Conservation (phyloP, 2,888 invertebrate species). For the Julus scanicus region DNA sequence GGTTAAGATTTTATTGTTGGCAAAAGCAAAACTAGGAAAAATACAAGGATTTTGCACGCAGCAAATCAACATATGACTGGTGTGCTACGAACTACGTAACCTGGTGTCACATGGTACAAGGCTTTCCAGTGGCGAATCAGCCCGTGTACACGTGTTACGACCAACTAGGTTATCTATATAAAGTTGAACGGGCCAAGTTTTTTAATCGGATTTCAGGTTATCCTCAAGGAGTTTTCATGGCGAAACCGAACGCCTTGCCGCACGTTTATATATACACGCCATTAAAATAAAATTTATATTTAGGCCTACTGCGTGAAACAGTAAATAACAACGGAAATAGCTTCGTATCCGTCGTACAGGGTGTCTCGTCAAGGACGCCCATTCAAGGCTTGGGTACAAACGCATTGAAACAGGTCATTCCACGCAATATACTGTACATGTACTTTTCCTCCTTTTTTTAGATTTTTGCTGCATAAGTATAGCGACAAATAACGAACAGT, state of each 20-base stretch:
- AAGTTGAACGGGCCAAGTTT: slow-evolving; percentile 37
- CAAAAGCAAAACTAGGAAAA: neutral
- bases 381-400: neutral
- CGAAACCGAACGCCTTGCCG: slow-evolving; percentile 1
- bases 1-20: no score
- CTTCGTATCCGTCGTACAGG: neutral
- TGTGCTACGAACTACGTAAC: neutral
- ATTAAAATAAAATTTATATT: slow-evolving; percentile 23
- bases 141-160: neutral
- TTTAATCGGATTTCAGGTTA: slow-evolving; percentile 19
- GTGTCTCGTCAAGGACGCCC: neutral
- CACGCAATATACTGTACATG: neutral
- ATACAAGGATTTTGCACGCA: neutral
- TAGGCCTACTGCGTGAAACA: neutral
- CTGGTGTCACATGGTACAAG: neutral
- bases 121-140: neutral
- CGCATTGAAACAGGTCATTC: neutral
- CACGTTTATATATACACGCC: slow-evolving; percentile 25
- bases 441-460: no score
- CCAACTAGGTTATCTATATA: slow-evolving; percentile 42
- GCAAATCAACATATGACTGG: neutral
- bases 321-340: slow-evolving; percentile 36
- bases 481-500: no score
- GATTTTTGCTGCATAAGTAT: no score
- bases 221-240: slow-evolving; percentile 7